These are phyloP conservation scores for Rhea pennata DNA, from an alignment of 2,113 vertebrate genomes.

Conservation along the genomic window DNA sequence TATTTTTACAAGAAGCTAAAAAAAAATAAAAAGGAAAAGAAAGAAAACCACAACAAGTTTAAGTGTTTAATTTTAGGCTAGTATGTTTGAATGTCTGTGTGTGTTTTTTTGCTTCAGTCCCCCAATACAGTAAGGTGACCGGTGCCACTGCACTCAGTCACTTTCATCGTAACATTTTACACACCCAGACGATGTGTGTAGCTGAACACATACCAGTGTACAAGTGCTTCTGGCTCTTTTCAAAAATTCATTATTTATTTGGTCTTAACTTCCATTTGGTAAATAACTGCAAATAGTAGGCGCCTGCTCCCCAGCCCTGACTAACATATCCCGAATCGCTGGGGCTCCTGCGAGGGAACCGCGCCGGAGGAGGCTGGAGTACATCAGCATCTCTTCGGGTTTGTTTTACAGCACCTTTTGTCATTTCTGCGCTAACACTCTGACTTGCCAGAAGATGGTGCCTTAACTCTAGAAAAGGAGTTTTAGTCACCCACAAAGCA, in stretches of 20 bases:
- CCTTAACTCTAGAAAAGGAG: neutral
- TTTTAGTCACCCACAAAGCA: neutral
- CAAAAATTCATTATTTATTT: neutral
- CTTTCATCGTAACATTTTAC: too few relatives aligned
- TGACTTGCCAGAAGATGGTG: slow-evolving; percentile 30
- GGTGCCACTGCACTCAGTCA: too few relatives aligned
- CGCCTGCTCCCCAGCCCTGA: accelerated
- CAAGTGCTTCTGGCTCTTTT: neutral
- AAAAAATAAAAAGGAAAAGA: too few relatives aligned
- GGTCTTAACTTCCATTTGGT: neutral
- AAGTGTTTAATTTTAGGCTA: too few relatives aligned
- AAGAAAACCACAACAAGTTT: too few relatives aligned
- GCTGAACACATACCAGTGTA: too few relatives aligned
- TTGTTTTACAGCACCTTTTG: accelerated
- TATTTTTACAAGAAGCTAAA: too few relatives aligned
- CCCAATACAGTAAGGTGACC: too few relatives aligned
- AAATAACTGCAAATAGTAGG: neutral
- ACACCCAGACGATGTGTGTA: accelerated
- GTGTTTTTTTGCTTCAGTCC: too few relatives aligned
- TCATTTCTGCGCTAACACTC: neutral
- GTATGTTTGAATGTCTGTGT: too few relatives aligned
- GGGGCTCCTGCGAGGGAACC: neutral
- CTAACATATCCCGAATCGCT: neutral
- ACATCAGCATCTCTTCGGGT: accelerated
- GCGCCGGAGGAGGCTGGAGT: neutral